Conservation (phyloP, 2,797 vertebrate genomes). For the Pitangus sulphuratus region DNA sequence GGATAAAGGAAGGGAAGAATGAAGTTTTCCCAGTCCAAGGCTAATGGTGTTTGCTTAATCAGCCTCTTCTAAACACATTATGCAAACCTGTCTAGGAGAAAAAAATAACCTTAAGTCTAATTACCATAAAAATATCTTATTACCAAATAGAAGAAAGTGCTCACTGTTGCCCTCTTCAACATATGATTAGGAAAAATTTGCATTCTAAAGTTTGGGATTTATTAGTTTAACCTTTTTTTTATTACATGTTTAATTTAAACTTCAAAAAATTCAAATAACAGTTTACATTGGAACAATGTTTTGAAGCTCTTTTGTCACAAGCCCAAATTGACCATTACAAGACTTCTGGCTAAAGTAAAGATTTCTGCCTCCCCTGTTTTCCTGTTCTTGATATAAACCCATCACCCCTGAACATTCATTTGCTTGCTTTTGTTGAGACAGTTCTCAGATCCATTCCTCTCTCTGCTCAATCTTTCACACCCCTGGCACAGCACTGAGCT, state of each 20-base stretch:
- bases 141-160: neutral
- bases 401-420: too few relatives aligned
- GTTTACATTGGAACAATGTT: neutral
- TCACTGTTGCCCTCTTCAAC: neutral
- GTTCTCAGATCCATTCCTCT: neutral
- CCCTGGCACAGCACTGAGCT: neutral
- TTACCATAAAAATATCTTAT: slow-evolving; percentile 2
- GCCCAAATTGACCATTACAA: neutral
- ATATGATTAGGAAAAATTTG: neutral
- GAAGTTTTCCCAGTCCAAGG: neutral
- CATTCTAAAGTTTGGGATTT: neutral
- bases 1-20: neutral
- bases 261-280: neutral
- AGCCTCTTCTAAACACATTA: slow-evolving; percentile 15
- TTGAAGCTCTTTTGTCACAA: neutral
- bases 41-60: neutral
- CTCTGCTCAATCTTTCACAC: neutral
- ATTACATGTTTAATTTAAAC: neutral
- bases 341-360: neutral
- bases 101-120: neutral
- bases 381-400: neutral
- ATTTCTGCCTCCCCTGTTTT: neutral
- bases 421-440: neutral
- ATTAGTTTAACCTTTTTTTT: neutral
- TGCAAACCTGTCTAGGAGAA: neutral